Percentiles rank a stretch among this genome's conserved stretches.
phyloP scores from a whole-genome alignment of 2,113 vertebrate species.

The Scatophagus argus region DNA sequence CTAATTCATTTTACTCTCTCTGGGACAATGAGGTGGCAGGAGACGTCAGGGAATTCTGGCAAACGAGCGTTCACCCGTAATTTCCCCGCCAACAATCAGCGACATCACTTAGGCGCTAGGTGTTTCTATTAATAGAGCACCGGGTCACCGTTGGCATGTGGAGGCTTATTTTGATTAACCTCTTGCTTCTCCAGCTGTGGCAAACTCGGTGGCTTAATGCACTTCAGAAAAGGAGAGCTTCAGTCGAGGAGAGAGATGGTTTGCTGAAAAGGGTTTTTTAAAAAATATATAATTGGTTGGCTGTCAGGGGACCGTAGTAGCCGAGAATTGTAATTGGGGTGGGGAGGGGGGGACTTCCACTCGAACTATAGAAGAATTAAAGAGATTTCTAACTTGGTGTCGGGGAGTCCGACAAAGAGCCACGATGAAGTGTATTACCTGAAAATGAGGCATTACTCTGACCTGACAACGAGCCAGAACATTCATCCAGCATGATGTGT shows the following conservation, averaged over 20 bases:
- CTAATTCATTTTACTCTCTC: slow-evolving; percentile 75
- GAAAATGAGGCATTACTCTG: slow-evolving; percentile 41
- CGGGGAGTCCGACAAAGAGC: slow-evolving; percentile 33
- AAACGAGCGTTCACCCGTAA: slow-evolving; percentile 45
- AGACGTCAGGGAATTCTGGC: slow-evolving; percentile 55
- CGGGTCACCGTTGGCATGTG: slow-evolving; percentile 50
- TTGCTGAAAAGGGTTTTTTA: slow-evolving; percentile 49
- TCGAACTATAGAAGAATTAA: slow-evolving; percentile 51
- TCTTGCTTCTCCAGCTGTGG: slow-evolving; percentile 40
- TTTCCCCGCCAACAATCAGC: slow-evolving; percentile 60
- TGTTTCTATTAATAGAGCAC: slow-evolving; percentile 67
- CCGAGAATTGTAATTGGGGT: slow-evolving; percentile 52
- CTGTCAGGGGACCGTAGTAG: slow-evolving; percentile 53
- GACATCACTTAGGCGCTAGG: slow-evolving; percentile 47
- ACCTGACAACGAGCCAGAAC: slow-evolving; percentile 47
- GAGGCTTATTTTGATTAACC: slow-evolving; percentile 66
- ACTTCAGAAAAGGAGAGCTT: slow-evolving; percentile 44
- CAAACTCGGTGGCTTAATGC: slow-evolving; percentile 50
- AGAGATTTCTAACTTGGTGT: slow-evolving; percentile 49
- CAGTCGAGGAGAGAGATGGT: slow-evolving; percentile 36
- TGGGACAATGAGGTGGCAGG: slow-evolving; percentile 43
- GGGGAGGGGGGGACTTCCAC: slow-evolving; percentile 8
- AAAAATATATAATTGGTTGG: slow-evolving; percentile 65
- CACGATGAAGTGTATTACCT: slow-evolving; percentile 41
- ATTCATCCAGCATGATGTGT: slow-evolving; percentile 26